Evolutionary conservation across 1,140 invertebrate species (phyloP).

Genomic region (Aphidius gifuensis): DNA sequence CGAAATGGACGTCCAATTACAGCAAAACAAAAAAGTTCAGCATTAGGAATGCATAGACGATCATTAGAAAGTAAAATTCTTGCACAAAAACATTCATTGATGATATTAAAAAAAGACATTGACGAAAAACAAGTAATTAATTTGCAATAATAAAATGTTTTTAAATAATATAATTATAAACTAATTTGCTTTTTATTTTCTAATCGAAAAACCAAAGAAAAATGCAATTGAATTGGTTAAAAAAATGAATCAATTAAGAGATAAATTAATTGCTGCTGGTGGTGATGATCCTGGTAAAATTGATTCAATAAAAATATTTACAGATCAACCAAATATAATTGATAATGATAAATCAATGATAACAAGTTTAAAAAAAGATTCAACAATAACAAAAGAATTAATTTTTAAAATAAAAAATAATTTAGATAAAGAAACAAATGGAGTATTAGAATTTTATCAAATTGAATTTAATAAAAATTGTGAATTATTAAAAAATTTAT

Average conservation of each 20-base stretch:
- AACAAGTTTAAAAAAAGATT: constrained; percentile 8
- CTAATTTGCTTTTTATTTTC: neutral
- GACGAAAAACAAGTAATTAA: constrained; percentile 36
- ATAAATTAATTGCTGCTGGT: constrained; percentile 37
- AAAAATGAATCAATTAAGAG: constrained; percentile 35
- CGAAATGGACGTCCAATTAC: too few species aligned
- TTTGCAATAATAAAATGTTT: neutral
- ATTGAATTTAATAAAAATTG: constrained; percentile 22
- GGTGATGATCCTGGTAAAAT: constrained; percentile 39
- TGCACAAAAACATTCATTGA: constrained; percentile 35
- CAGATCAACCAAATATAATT: neutral
- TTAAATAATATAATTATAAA: neutral
- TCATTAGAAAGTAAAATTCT: constrained; percentile 36
- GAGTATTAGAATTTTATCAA: constrained; percentile 25
- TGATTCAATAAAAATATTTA: constrained; percentile 26
- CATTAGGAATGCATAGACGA: constrained; percentile 24
- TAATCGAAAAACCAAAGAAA: constrained; percentile 18
- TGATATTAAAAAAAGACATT: constrained; percentile 31
- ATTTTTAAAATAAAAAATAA: constrained; percentile 23
- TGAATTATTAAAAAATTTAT: constrained; percentile 26
- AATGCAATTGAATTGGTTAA: constrained; percentile 27
- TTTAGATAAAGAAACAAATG: constrained; percentile 25
- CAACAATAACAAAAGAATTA: constrained; percentile 23
- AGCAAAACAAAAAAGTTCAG: constrained; percentile 1
- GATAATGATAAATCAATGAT: constrained; percentile 6